Conservation (phyloP, 2,113 vertebrate genomes). For the Mobula hypostoma region DNA sequence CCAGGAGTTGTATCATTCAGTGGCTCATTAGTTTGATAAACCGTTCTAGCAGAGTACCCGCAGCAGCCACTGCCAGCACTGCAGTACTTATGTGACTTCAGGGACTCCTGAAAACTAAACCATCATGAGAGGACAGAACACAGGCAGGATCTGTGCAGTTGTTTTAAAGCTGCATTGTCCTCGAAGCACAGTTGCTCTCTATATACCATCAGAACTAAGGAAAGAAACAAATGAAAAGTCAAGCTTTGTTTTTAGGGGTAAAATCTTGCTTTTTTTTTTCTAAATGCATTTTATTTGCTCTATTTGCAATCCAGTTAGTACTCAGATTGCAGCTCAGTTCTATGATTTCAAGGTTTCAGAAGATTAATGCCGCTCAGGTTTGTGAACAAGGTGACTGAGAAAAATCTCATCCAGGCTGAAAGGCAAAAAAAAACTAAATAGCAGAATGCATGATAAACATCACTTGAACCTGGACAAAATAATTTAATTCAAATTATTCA, state of each 20-base stretch:
- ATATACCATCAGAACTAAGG: not conserved
- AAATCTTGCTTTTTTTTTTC: not conserved
- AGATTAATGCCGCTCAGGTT: no score
- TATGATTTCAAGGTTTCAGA: not conserved
- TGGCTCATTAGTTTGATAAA: conserved; percentile 70
- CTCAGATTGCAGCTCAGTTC: not conserved
- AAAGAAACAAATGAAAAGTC: not conserved
- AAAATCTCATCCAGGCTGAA: not conserved
- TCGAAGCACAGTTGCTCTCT: not conserved
- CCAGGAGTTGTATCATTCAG: conserved; percentile 58
- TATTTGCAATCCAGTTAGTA: not conserved
- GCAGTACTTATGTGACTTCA: conserved; percentile 55
- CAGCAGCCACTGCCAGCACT: conserved; percentile 50
- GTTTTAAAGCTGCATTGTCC: conserved; percentile 23
- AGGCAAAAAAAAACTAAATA: not conserved
- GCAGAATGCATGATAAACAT: not conserved
- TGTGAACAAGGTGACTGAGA: not conserved
- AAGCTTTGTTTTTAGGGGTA: not conserved
- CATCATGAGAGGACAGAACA: conserved; percentile 23
- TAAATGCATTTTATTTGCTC: not conserved
- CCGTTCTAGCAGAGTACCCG: conserved; percentile 52
- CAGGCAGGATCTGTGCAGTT: conserved; percentile 28
- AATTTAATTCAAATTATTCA: not conserved
- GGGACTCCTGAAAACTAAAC: conserved; percentile 55
- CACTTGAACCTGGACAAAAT: not conserved